phyloP scores from a whole-genome alignment of 2,888 invertebrate genomes.

The Lepeophtheirus nordmannii region DNA sequence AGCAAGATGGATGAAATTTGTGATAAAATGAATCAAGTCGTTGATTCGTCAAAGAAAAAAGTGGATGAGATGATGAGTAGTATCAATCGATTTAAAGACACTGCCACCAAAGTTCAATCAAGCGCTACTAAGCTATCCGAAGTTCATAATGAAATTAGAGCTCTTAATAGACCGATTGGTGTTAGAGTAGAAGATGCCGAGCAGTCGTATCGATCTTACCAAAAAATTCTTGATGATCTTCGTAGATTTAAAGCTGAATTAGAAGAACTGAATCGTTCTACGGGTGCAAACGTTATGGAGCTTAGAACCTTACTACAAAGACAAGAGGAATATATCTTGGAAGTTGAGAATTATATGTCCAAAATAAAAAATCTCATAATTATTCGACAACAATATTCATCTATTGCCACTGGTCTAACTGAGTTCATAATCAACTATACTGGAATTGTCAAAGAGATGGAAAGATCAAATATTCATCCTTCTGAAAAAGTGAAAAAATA shows the following conservation, averaged over 20 bases:
- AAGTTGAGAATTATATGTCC: conserved; percentile 54
- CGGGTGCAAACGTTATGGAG: conserved; percentile 51
- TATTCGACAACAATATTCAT: conserved; percentile 72
- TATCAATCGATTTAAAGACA: conserved; percentile 63
- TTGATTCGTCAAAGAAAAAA: conserved; percentile 57
- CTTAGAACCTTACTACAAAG: conserved; percentile 59
- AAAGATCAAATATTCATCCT: conserved; percentile 60
- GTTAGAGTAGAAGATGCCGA: conserved; percentile 75
- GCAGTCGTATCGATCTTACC: conserved; percentile 42
- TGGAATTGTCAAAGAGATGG: conserved; percentile 65
- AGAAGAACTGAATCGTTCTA: conserved; percentile 48
- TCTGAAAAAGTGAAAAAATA: conserved; percentile 75
- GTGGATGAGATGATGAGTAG: conserved; percentile 55
- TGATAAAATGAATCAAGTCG: conserved; percentile 58
- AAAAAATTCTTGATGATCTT: conserved; percentile 29
- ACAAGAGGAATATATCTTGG: conserved; percentile 68
- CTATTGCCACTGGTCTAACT: conserved; percentile 67
- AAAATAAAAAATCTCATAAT: conserved; percentile 54
- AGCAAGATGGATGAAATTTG: conserved; percentile 61
- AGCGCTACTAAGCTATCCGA: conserved; percentile 60
- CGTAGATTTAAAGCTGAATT: conserved; percentile 33
- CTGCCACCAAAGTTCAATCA: conserved; percentile 60
- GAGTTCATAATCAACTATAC: conserved; percentile 73
- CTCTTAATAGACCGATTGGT: conserved; percentile 69
- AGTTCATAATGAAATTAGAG: conserved; percentile 66